A percentile compares a stretch with the other conserved stretches of the same genome.
phyloP scores from a whole-genome alignment of 2,888 invertebrate species.

The Protodeltote pygarga region DNA sequence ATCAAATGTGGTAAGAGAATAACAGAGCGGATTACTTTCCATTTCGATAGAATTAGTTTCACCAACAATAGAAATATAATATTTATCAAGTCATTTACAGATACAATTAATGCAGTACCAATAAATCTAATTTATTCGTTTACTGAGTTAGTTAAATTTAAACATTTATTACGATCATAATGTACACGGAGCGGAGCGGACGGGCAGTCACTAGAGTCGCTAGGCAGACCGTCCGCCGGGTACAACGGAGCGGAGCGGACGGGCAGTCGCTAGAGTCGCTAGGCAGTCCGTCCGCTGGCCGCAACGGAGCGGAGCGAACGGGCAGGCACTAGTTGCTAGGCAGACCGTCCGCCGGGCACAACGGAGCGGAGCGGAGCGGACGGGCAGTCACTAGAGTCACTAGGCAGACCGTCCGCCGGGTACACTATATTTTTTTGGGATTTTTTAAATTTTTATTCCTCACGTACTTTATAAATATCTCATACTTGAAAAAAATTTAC shows the following conservation, averaged over 20 bases:
- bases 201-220: no score
- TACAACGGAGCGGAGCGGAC: no score
- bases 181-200: conserved; percentile 66
- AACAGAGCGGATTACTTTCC: conserved; percentile 84
- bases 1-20: conserved; percentile 82
- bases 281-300: no score
- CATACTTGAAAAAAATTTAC: conserved; percentile 86
- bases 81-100: conserved; percentile 85
- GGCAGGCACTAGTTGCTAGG: no score
- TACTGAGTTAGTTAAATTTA: conserved; percentile 81
- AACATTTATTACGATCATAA: conserved; percentile 77
- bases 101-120: conserved; percentile 83
- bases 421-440: conserved; percentile 73
- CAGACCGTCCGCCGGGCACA: conserved; percentile 60
- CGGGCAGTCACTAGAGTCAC: no score
- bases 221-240: conserved; percentile 54
- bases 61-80: conserved; percentile 86
- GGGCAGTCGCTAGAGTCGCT: no score
- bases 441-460: conserved; percentile 77
- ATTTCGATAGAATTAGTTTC: conserved; percentile 80
- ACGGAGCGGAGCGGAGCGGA: conserved; percentile 60
- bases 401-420: conserved; percentile 54
- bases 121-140: conserved; percentile 85
- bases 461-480: conserved; percentile 86
- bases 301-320: conserved; percentile 60